Percentiles rank a stretch among this genome's conserved stretches.
phyloP scores from a whole-genome alignment of 2,113 vertebrate species.

The Epinephelus lanceolatus region DNA sequence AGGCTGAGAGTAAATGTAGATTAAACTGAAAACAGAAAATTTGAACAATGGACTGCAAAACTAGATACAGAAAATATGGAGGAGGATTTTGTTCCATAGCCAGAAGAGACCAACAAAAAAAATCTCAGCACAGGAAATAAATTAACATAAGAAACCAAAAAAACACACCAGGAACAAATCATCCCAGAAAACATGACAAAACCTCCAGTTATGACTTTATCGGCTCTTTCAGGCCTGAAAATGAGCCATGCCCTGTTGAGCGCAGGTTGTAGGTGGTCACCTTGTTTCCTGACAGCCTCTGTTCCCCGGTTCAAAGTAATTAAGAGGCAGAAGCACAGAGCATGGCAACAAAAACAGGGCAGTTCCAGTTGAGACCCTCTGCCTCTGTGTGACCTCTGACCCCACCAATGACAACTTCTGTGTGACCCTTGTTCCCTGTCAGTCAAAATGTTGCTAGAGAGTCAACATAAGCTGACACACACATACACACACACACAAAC shows the following conservation, averaged over 20 bases:
- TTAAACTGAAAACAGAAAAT: not conserved
- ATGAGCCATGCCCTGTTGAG: conserved; percentile 40
- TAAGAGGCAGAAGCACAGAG: conserved; percentile 50
- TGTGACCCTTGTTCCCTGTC: conserved; percentile 70
- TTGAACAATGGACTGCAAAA: not conserved
- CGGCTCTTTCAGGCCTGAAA: conserved; percentile 33
- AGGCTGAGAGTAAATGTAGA: not conserved
- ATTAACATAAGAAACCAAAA: conserved; percentile 17
- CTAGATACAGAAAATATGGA: conserved; percentile 18
- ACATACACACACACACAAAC: conserved; percentile 22
- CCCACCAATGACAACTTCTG: conserved; percentile 57
- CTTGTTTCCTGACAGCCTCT: conserved; percentile 45
- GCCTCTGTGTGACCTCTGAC: conserved; percentile 59
- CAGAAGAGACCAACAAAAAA: conserved; percentile 11
- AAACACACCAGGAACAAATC: conserved; percentile 11
- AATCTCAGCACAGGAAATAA: conserved; percentile 18
- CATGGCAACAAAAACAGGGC: conserved; percentile 49
- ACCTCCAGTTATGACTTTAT: conserved; percentile 6
- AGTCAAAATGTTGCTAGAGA: conserved; percentile 57
- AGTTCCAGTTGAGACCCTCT: conserved; percentile 55
- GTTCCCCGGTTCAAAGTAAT: conserved; percentile 51
- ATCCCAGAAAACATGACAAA: conserved; percentile 12
- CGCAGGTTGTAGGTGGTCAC: conserved; percentile 43
- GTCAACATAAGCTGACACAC: conserved; percentile 2
- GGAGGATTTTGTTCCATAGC: not conserved